Base-by-base conservation (phyloP, 2,888 invertebrate species). In the Apamea monoglypha region DNA sequence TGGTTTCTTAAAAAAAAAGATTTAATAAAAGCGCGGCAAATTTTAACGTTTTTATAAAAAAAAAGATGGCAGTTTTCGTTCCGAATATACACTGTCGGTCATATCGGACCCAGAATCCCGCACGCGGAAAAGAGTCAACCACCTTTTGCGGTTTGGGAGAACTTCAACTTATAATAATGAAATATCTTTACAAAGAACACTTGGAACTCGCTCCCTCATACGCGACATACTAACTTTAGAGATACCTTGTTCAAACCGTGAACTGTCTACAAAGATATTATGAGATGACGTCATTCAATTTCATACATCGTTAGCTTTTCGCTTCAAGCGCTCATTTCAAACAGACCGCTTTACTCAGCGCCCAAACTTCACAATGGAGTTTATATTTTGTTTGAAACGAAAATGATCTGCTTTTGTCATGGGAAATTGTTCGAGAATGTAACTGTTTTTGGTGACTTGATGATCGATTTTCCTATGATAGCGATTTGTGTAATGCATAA, bases 241-340 rank as follows among this genome's bases (percentile, higher is more conserved):
- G 10, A 12, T 36, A 56, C 47, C 53, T 66, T 29, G 47, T 40
- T 61, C 40, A 64, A 67, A 44, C 73, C 36, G 61, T 83, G 67
- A 68, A 86, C 68, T 83, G 70, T 50, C n/a, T 63, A 66, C 61
- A 76, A 73, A 81, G 67, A 82, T 50, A 61, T 68, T 25, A 21
- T 61, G 44, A 25, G 18, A 69, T 36, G 29, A 74, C 36, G 59
- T 69, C 84, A 69, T 83, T 72, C 53, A 74, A 84, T 84, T 84
- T 84, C 72, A 84, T 75, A 80, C 74, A 36, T 66, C 84, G 53
- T 87, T 87, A 84, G 74, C 68, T 74, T 67, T 56, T 40, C 50
- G 53, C 44, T 64, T 69, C 18, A 50, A 75, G 56, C 71, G 44
- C 64, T 64, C 71, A 32, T 67, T 70, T 44, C 25, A 63, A 81